phyloP scores from a whole-genome alignment of 1,140 invertebrate genomes.

The Paraescarpia echinospica region DNA sequence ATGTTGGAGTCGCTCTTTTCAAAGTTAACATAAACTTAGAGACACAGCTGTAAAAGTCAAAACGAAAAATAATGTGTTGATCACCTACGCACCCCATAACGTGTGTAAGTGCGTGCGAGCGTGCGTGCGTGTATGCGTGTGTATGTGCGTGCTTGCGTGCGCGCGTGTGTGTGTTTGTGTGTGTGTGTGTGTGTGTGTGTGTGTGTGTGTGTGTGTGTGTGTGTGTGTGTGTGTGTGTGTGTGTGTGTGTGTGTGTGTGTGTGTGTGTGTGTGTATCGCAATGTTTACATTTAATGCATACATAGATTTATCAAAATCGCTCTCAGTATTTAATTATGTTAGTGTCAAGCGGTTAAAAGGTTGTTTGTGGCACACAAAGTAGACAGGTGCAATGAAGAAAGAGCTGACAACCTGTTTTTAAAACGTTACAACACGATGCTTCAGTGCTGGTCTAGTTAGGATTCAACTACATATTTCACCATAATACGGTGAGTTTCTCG shows the following conservation, averaged over 20 bases:
- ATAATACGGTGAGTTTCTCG: constrained; percentile 14
- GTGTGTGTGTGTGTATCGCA: neutral
- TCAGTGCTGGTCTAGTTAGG: neutral
- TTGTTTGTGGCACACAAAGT: no score
- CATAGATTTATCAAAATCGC: no score
- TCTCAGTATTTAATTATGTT: no score
- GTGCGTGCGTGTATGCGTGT: neutral
- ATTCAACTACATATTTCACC: no score
- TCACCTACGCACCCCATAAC: no score
- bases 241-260: neutral
- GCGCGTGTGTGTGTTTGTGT: neutral
- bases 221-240: neutral
- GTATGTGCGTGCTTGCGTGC: neutral
- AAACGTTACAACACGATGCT: no score
- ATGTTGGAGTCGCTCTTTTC: neutral
- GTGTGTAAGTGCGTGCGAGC: neutral
- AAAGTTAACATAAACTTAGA: neutral
- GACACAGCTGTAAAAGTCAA: neutral
- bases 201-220: neutral
- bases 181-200: neutral
- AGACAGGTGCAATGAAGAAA: no score
- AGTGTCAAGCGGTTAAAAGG: no score
- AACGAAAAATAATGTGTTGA: neutral
- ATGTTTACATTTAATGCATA: no score
- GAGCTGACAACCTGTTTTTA: no score